Base-by-base conservation (phyloP, 1,140 invertebrate species). In the Drosophila subobscura region DNA sequence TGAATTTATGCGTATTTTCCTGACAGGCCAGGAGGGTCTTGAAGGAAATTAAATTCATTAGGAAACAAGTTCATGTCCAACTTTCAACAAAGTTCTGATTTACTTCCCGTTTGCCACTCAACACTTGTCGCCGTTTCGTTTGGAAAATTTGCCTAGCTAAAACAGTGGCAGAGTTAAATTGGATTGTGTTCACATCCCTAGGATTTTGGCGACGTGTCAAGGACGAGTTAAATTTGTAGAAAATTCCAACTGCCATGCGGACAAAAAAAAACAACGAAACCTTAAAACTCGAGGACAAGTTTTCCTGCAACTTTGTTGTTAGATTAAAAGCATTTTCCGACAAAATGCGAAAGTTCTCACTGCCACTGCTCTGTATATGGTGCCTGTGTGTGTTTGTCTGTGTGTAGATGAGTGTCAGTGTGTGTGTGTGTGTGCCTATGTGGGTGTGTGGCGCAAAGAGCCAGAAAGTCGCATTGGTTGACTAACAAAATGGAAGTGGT, bases 321-420 rank as follows among this genome's bases (percentile, higher is more conserved):
- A 79, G 79, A 84, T 84, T 84, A 84, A 84, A 84, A 84, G 66
- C 79, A 79, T 76, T 83, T 83, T 54, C 52, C 40, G 33, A 20
- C 79, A 55, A 75, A 74, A 83, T 75, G 71, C 57, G 49, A 75
- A 76, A 68, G 12, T 76, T 76, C 41, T 66, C 41, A 37, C 45
- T 51, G 29, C 12, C 14, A 12, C 8, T 16, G 14, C 25, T 63
- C n/a, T 25, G 29, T 23, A 27, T 46, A n/a, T 23, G n/a, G 4
- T 40, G 42, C n/a, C 45, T 49, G 5, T 25, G 20, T 44, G 27
- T 40, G 3, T 33, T 10, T 44, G 16, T 29, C n/a, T 42, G 14
- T 20, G 55, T 47, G 14, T 23, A n/a, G n/a, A n/a, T n/a, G n/a
- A n/a, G n/a, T n/a, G n/a, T n/a, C n/a, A n/a, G n/a, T n/a, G 20